Base-by-base conservation (phyloP, 2,888 invertebrate species). In the Limnephilus rhombicus region DNA sequence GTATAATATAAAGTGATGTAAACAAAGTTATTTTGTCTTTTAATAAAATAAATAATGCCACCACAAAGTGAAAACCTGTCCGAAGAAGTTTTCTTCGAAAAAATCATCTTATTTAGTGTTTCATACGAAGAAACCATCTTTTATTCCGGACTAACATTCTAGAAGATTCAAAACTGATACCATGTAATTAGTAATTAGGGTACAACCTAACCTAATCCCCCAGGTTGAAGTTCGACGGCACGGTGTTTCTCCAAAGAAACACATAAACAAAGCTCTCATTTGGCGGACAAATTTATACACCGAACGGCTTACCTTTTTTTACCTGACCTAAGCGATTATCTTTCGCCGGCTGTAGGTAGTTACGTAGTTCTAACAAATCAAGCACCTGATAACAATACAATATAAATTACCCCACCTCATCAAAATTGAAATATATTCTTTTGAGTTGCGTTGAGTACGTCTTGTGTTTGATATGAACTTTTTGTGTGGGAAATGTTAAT, bases 271-370 rank as follows among this genome's bases (percentile, higher is more conserved):
- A 31, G 31, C 87, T 68, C 4, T 53, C 31, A 53, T 53, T 87
- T 87, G 53, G 87, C 87, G 53, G 87, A 49, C 49, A 87, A 87
- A 87, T 68, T 87, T 87, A 87, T 87, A 87, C 87, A 34, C n/a
- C 87, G 31, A 87, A 87, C 68, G 68, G 87, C 87, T 53, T 31
- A 53, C 87, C 87, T 87, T 87, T 87, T 49, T 68, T 87, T 87
- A 87, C 87, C 87, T 87, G 87, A 68, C 49, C 49, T 29, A 49
- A 45, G 37, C 87, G 12, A 87, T 87, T 87, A 87, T 53, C 87
- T 87, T 87, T 87, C 37, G 85, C 87, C 31, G 29, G 87, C 37
- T 53, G n/a, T 85, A 68, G 53, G n/a, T 85, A 83, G 37, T 2
- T 83, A 83, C 53, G 53, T 83, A 18, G 5, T 83, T 18, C 34